phyloP scores from a whole-genome alignment of 2,797 vertebrate species.

The Hybognathus amarus region DNA sequence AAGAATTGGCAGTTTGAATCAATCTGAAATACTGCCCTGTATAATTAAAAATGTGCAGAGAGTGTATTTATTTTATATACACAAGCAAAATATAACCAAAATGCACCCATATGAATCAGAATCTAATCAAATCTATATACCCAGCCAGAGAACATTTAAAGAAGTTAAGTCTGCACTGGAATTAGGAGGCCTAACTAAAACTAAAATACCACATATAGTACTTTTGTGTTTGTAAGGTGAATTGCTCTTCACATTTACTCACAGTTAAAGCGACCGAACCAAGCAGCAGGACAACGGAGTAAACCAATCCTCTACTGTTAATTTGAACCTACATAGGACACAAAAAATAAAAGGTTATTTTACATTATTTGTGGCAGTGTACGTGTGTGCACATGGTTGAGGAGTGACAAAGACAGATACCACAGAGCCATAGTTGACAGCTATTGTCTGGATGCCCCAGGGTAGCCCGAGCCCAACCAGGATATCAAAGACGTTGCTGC shows the following conservation, averaged over 20 bases:
- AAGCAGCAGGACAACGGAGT: constrained; percentile 83
- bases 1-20: not conserved
- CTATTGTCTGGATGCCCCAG: constrained; percentile 87
- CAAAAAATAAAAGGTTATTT: constrained; percentile 40
- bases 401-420: constrained; percentile 66
- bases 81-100: not conserved
- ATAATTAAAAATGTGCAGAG: not conserved
- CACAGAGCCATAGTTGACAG: constrained; percentile 78
- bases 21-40: not conserved
- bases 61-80: not conserved
- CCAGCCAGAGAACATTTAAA: not conserved
- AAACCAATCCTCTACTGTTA: constrained; percentile 86
- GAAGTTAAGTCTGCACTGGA: not conserved
- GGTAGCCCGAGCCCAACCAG: constrained; percentile 85
- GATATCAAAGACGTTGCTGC: constrained; percentile 89
- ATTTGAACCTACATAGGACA: constrained; percentile 77
- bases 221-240: not conserved
- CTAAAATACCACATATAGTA: not conserved
- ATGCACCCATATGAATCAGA: not conserved
- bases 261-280: constrained; percentile 87
- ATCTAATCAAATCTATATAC: not conserved
- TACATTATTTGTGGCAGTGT: not conserved
- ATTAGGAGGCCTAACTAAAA: not conserved
- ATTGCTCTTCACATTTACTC: constrained; percentile 62
- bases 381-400: not conserved